These are phyloP conservation scores for Siniperca undulata DNA, from an alignment of 2,797 vertebrate species.

Conservation along the genomic window DNA sequence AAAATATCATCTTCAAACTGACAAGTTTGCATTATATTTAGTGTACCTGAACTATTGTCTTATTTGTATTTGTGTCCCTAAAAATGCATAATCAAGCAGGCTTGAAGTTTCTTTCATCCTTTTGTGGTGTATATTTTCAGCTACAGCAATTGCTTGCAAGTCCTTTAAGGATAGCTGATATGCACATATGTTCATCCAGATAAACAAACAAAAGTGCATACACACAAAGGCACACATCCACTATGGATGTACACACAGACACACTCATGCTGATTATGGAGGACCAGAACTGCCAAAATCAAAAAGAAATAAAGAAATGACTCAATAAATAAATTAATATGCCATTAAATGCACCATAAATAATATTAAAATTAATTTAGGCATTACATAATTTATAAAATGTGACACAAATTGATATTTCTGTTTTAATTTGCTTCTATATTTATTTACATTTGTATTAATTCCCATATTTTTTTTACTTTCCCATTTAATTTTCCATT, in stretches of 20 bases:
- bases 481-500: too few relatives aligned
- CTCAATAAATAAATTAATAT: too few relatives aligned
- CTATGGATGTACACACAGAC: not conserved
- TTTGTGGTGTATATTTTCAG: conserved; percentile 4
- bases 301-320: too few relatives aligned
- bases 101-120: not conserved
- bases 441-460: too few relatives aligned
- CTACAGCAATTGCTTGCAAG: not conserved
- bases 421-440: too few relatives aligned
- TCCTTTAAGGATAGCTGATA: not conserved
- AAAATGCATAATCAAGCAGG: not conserved
- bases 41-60: not conserved
- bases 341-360: too few relatives aligned
- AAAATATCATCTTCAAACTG: not conserved
- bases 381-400: too few relatives aligned
- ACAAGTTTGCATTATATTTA: not conserved
- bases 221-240: not conserved
- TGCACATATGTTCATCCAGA: not conserved
- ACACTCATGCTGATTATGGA: not conserved
- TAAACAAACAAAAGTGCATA: not conserved
- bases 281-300: too few relatives aligned
- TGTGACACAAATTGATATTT: too few relatives aligned
- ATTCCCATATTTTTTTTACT: too few relatives aligned
- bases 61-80: not conserved
- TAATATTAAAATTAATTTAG: too few relatives aligned